These are phyloP conservation scores for Dioctria rufipes DNA, from an alignment of 2,888 invertebrate species.

Conservation along the genomic window DNA sequence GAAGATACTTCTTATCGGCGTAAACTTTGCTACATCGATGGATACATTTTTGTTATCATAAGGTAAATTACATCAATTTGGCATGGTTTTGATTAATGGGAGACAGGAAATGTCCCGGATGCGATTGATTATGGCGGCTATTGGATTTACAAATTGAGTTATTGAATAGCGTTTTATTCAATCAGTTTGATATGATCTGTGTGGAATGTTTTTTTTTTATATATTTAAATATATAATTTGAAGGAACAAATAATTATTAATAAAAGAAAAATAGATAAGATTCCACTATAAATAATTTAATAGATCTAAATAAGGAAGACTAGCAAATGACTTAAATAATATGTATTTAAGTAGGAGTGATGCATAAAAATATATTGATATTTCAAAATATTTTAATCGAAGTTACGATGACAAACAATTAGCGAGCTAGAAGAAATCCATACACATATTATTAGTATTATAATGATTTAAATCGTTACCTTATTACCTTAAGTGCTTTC, in stretches of 20 bases:
- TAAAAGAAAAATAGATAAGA: not conserved
- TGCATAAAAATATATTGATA: too few relatives aligned
- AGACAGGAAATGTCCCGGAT: constrained; percentile 45
- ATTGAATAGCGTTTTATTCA: constrained; percentile 32
- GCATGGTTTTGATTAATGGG: constrained; percentile 57
- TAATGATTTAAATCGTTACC: too few relatives aligned
- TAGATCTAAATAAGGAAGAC: not conserved
- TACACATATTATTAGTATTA: too few relatives aligned
- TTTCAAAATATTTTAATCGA: too few relatives aligned
- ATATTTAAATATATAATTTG: too few relatives aligned
- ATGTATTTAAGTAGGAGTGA: too few relatives aligned
- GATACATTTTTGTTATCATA: constrained; percentile 54
- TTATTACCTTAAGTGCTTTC: too few relatives aligned
- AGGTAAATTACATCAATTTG: constrained; percentile 57
- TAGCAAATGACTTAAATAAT: too few relatives aligned
- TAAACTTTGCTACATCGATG: constrained; percentile 50
- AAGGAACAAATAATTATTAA: too few relatives aligned
- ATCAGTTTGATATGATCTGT: not conserved
- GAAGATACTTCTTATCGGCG: constrained; percentile 64
- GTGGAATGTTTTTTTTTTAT: not conserved
- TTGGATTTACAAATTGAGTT: constrained; percentile 51
- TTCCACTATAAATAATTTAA: not conserved
- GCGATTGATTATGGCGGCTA: constrained; percentile 53
- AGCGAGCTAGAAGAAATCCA: too few relatives aligned
- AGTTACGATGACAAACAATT: too few relatives aligned